Conservation (phyloP, 2,797 vertebrate species). For the Micrastur ruficollis region DNA sequence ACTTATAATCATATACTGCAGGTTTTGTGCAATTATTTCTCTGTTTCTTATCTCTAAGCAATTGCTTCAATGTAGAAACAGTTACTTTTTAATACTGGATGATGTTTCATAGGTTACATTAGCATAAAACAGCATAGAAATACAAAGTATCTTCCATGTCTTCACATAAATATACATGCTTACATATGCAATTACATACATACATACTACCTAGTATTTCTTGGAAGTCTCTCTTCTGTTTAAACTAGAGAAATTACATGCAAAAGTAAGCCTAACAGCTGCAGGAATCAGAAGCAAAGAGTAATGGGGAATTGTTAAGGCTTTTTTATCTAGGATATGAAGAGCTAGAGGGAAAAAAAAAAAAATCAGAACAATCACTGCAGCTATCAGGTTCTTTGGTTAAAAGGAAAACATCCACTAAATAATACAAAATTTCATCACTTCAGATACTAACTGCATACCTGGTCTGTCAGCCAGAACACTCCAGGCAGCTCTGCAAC, state of each 20-base stretch:
- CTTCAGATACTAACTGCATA: background rate
- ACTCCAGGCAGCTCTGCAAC: background rate
- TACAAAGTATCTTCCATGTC: background rate
- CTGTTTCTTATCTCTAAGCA: background rate
- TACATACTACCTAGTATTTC: background rate
- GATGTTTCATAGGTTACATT: background rate
- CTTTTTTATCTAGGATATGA: background rate
- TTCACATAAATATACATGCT: background rate
- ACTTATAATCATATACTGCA: background rate
- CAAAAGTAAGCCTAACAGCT: background rate
- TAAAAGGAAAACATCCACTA: background rate
- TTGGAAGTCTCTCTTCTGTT: background rate
- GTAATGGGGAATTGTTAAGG: background rate
- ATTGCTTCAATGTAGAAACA: background rate
- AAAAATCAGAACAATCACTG: background rate
- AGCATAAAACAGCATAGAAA: background rate
- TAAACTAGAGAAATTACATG: background rate
- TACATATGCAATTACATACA: background rate
- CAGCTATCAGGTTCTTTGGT: background rate
- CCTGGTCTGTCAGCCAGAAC: background rate
- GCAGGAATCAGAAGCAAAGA: background rate
- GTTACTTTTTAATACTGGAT: background rate
- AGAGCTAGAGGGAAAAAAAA: background rate
- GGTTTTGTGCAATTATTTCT: background rate
- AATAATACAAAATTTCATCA: background rate